phyloP scores from a whole-genome alignment of 2,888 invertebrate genomes.

The Iselma pallidipennis region DNA sequence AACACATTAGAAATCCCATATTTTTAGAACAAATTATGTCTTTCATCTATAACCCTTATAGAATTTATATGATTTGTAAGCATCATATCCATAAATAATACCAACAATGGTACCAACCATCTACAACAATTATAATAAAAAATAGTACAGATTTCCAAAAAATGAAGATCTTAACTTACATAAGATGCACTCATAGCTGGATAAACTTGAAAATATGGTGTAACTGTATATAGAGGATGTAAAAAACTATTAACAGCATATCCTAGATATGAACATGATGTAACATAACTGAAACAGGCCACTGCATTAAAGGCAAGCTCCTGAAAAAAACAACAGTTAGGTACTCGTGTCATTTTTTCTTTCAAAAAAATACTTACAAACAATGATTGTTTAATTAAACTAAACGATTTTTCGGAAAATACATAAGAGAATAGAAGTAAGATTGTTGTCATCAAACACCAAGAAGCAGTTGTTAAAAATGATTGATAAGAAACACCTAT shows the following conservation, averaged over 20 bases:
- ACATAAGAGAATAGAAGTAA: slow-evolving; percentile 77
- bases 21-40: no score
- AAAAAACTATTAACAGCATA: slow-evolving; percentile 77
- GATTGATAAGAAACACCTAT: slow-evolving; percentile 82
- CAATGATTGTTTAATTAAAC: slow-evolving; percentile 76
- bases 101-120: slow-evolving; percentile 78
- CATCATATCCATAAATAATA: slow-evolving; percentile 76
- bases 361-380: slow-evolving; percentile 67
- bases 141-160: background rate
- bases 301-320: slow-evolving; percentile 79
- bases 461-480: slow-evolving; percentile 78
- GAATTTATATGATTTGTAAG: slow-evolving; percentile 74
- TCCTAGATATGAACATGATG: slow-evolving; percentile 79
- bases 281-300: slow-evolving; percentile 77
- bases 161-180: slow-evolving; percentile 62
- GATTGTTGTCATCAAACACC: slow-evolving; percentile 77
- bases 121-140: slow-evolving; percentile 59
- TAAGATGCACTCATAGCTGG: slow-evolving; percentile 89
- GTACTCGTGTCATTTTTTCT: slow-evolving; percentile 9
- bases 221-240: slow-evolving; percentile 73
- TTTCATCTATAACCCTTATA: slow-evolving; percentile 64
- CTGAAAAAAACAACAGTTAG: slow-evolving; percentile 58
- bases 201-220: slow-evolving; percentile 78
- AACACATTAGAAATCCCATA: no score
- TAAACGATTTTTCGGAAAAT: slow-evolving; percentile 75